phyloP scores from a whole-genome alignment of 30 jellyfish, hydroid and myxozoan genomes.

The Chrysaora quinquecirrha region DNA sequence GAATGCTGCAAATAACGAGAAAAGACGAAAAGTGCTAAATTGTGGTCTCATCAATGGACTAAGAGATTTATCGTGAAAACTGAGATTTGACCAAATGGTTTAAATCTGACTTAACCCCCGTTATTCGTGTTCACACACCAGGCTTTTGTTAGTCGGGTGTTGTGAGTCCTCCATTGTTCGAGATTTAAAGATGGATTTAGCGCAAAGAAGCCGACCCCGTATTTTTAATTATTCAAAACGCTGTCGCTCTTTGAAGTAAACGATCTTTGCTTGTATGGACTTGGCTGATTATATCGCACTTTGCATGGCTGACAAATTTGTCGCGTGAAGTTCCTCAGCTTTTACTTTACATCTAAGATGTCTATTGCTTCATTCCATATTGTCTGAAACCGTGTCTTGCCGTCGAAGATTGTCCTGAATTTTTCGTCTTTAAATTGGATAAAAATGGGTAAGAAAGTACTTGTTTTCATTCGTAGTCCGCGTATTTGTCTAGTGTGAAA shows the following conservation, averaged over 20 bases:
- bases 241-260: conserved; percentile 39
- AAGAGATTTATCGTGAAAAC: background rate
- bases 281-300: conserved; percentile 54
- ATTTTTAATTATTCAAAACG: conserved; percentile 70
- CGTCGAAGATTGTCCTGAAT: too few relatives aligned
- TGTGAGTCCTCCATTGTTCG: conserved; percentile 73
- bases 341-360: too few relatives aligned
- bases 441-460: background rate
- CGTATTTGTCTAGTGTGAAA: background rate
- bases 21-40: too few relatives aligned
- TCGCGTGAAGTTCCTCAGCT: too few relatives aligned
- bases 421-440: too few relatives aligned
- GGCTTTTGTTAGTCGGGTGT: conserved; percentile 79
- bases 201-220: conserved; percentile 86
- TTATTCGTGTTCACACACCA: conserved; percentile 58
- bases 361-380: too few relatives aligned
- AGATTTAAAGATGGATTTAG: conserved; percentile 72
- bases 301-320: background rate
- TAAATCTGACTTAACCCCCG: conserved; percentile 56
- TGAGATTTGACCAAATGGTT: background rate
- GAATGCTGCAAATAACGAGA: too few relatives aligned
- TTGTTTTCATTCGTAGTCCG: background rate
- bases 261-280: conserved; percentile 57
- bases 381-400: too few relatives aligned
- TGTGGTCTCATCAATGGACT: too few relatives aligned